A percentile compares a stretch with the other conserved stretches of the same genome.
Evolutionary conservation across 2,888 invertebrate species (phyloP).

Genomic region (Himalopsyche kuldschensis): DNA sequence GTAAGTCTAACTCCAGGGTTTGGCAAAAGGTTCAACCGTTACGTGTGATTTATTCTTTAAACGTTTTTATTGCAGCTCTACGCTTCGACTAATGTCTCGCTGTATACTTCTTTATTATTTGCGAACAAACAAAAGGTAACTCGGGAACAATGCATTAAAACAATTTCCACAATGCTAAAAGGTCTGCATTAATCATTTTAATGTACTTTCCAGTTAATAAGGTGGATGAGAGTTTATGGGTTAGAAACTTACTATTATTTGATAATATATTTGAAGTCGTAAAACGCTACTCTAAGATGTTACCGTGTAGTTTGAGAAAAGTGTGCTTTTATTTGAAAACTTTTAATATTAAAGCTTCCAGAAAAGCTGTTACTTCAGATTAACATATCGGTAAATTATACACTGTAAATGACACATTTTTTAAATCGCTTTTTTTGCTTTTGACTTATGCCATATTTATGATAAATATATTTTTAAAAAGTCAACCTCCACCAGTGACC

Average conservation of each 20-base stretch:
- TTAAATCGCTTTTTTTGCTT: too few species aligned
- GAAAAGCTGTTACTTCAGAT: too few species aligned
- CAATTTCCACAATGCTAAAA: neutral
- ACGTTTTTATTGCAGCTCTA: constrained; percentile 38
- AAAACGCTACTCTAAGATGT: neutral
- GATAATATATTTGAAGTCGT: neutral
- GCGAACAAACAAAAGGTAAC: neutral
- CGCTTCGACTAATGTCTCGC: constrained; percentile 31
- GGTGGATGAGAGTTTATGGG: neutral
- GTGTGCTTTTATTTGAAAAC: too few species aligned
- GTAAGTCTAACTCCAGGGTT: constrained; percentile 32
- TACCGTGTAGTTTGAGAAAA: neutral
- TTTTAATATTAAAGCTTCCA: too few species aligned
- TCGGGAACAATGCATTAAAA: neutral
- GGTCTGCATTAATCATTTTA: neutral
- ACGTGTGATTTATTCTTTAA: constrained; percentile 38
- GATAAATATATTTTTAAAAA: too few species aligned
- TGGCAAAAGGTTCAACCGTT: constrained; percentile 37
- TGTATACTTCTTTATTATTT: constrained; percentile 28
- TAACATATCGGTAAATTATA: too few species aligned
- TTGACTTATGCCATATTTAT: too few species aligned
- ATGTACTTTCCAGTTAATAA: neutral
- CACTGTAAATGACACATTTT: too few species aligned
- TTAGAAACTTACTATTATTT: neutral
- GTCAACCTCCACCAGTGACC: too few species aligned